A percentile compares a stretch with the other conserved stretches of the same genome.
These are phyloP conservation scores for Xiphydria camelus DNA, from an alignment of 2,888 invertebrate species.

Conservation along the genomic window DNA sequence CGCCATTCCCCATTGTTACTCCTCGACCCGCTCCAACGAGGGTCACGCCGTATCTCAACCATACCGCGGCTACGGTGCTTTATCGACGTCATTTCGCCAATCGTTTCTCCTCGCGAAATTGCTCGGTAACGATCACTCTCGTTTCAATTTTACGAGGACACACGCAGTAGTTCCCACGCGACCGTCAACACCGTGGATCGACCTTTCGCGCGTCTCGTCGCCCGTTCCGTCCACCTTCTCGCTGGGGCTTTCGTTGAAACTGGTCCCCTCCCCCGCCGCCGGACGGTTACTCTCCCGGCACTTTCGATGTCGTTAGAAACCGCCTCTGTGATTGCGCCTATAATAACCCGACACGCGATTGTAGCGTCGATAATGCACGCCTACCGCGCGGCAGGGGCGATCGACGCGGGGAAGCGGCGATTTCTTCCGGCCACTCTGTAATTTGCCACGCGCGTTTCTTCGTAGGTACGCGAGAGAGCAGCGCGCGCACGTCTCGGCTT, in stretches of 20 bases:
- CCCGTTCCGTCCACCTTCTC: too few relatives aligned
- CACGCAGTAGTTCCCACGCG: slow-evolving; percentile 33
- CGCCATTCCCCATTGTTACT: too few relatives aligned
- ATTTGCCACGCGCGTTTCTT: slow-evolving; percentile 22
- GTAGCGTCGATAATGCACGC: too few relatives aligned
- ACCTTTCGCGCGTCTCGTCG: slow-evolving; percentile 1
- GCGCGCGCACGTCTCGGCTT: too few relatives aligned
- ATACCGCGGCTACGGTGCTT: too few relatives aligned
- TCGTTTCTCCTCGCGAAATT: slow-evolving; percentile 20
- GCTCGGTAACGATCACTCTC: slow-evolving; percentile 28
- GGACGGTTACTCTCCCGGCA: background rate
- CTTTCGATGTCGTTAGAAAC: slow-evolving; percentile 1
- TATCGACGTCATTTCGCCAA: slow-evolving; percentile 27
- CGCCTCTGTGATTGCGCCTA: slow-evolving; percentile 1
- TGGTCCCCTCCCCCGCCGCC: too few relatives aligned
- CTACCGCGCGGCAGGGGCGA: background rate
- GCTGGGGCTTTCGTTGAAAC: too few relatives aligned
- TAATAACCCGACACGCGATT: too few relatives aligned
- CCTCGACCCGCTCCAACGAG: too few relatives aligned
- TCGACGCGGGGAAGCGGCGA: slow-evolving; percentile 16
- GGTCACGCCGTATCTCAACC: too few relatives aligned
- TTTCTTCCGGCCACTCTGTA: slow-evolving; percentile 22
- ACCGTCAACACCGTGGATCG: too few relatives aligned
- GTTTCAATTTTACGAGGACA: slow-evolving; percentile 32
- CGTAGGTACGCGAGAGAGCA: too few relatives aligned